Evolutionary conservation across 2,797 vertebrate genomes (phyloP), one percentile per base, ranked within the genome.

Genomic region (Cetoscarus ocellatus): DNA sequence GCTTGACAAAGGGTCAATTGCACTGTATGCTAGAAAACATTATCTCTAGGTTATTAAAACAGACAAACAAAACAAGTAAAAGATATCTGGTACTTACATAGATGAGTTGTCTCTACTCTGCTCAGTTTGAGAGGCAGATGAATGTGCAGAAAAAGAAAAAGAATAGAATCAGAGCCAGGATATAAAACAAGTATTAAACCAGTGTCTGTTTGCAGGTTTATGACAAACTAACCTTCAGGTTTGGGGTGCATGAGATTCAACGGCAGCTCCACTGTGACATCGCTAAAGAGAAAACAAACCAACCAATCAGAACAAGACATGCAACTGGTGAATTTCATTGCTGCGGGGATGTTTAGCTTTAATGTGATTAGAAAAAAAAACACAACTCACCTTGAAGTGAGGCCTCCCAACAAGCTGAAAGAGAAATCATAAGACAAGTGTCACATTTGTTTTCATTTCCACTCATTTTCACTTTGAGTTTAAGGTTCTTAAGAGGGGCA

Each of bases 161-260:
- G 9, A 34, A 35, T 1, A 51, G 10, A 36, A 49, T 40, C 42
- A 60, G 52, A 67, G 9, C 13, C 45, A 61, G 2, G 0, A 43
- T 49, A 39, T 18, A 47, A n/a, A 43, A 0, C 50, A 17, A n/a
- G 6, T 50, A 7, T 5, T 43, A 13, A 14, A 55, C 8, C 15
- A 1, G 15, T 9, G 55, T 34, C 8, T 19, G 11, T 44, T 3
- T 38, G 10, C 1, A 4, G 9, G 8, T 34, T 36, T 35, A 7
- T 45, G 2, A 43, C 36, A 50, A 38, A 85, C 78, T 88, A 81
- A 97, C 97, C 80, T 9, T 91, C 74, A 0, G 96, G 96, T 88
- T 97, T 96, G 3, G 96, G 95, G 80, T 97, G 95, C 96, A 97
- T 98, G 78, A 97, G 94, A 63, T 81, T 90, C 79, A 98, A 14